phyloP scores from a whole-genome alignment of 2,113 vertebrate species.

The Danio rerio region DNA sequence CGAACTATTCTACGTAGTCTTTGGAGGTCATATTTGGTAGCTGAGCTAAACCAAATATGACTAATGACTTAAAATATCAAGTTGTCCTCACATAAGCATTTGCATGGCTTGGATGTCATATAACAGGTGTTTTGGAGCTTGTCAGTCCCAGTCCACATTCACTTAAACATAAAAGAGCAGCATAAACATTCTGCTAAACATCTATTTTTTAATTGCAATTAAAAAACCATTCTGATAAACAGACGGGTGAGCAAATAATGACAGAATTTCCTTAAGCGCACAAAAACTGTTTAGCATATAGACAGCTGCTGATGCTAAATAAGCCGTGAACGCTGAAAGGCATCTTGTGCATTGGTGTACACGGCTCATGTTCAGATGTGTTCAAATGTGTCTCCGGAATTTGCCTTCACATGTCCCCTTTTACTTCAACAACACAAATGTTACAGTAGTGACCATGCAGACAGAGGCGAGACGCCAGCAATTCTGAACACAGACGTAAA shows the following conservation, averaged over 20 bases:
- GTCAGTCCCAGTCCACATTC: too few relatives aligned
- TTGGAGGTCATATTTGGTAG: too few relatives aligned
- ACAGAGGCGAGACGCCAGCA: neutral
- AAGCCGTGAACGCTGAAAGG: neutral
- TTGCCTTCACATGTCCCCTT: slow-evolving; percentile 25
- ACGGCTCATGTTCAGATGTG: slow-evolving; percentile 8
- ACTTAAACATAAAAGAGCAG: neutral
- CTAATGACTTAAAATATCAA: too few relatives aligned
- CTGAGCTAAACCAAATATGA: too few relatives aligned
- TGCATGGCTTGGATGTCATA: too few relatives aligned
- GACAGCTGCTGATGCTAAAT: neutral
- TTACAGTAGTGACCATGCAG: slow-evolving; percentile 6
- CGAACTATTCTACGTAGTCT: too few relatives aligned
- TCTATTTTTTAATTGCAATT: neutral
- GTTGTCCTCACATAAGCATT: too few relatives aligned
- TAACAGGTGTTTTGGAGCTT: too few relatives aligned
- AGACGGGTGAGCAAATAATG: neutral
- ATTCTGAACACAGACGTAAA: neutral
- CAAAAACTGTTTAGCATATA: neutral
- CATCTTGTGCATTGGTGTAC: neutral
- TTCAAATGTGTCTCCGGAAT: slow-evolving; percentile 12
- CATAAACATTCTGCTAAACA: neutral
- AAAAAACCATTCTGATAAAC: neutral
- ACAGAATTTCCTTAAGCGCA: neutral
- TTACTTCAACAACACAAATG: slow-evolving; percentile 14